Percentiles rank a stretch among this genome's conserved stretches.
phyloP scores from a whole-genome alignment of 2,888 invertebrate genomes.

The Amblyjoppa proteus region DNA sequence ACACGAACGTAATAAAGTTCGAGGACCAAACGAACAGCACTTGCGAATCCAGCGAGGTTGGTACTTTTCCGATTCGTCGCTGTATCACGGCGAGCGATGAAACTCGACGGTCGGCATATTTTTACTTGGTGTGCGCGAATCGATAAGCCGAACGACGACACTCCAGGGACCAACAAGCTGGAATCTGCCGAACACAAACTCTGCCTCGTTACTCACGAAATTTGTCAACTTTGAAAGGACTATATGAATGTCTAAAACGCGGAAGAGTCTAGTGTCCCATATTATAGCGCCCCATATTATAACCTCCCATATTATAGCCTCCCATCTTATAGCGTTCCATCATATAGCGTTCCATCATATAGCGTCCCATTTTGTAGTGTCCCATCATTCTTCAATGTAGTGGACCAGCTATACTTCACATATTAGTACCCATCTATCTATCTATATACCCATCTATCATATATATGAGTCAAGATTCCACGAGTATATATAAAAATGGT shows the following conservation, averaged over 20 bases:
- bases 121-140: background rate
- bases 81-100: background rate
- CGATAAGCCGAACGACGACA: background rate
- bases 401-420: background rate
- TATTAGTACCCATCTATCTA: background rate
- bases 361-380: no score
- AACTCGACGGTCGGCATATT: background rate
- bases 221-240: no score
- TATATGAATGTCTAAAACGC: no score
- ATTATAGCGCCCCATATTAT: no score
- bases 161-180: background rate
- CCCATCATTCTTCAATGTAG: background rate
- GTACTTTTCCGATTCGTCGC: background rate
- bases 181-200: background rate
- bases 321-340: no score
- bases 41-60: background rate
- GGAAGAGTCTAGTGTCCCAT: no score
- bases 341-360: no score
- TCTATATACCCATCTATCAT: no score
- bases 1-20: background rate
- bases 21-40: background rate
- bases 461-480: background rate
- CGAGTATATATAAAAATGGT: conserved; percentile 29
- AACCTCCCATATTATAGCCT: no score
- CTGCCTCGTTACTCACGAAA: no score